Evolutionary conservation across 1,140 invertebrate genomes (phyloP), one percentile per base, ranked within the genome.

Genomic region (Eriocheir sinensis): DNA sequence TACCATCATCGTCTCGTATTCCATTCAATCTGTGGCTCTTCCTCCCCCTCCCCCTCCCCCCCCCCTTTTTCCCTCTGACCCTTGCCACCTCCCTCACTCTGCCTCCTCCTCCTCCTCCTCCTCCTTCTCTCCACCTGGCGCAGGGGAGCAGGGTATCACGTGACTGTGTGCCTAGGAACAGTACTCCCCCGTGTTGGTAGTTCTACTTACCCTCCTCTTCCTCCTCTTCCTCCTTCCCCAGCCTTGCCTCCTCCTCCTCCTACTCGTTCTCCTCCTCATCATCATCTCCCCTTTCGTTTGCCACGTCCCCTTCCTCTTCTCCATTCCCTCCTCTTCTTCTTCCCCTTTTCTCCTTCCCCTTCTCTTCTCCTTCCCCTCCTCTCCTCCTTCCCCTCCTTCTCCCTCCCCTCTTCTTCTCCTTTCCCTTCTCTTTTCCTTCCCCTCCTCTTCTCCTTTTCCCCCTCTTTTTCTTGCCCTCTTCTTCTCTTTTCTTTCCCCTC

Each of bases 261-360:
- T 48, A 48, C 15, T 48, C 44, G 4, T 48, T 15, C 44, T 3
- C 60, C 8, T n/a, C 60, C 60, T 72, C 60, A n/a, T n/a, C 60
- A n/a, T n/a, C 60, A n/a, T n/a, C 60, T 72, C 60, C 60, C n/a
- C 60, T n/a, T 72, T n/a, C n/a, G n/a, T n/a, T n/a, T n/a, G n/a
- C n/a, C n/a, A n/a, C n/a, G n/a, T n/a, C n/a, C n/a, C 12, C 60
- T n/a, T n/a, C 60, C 60, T 72, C 60, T n/a, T n/a, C 60, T 72
- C 60, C 60, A n/a, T n/a, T n/a, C n/a, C 60, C 60, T 72, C 60
- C 60, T 72, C 60, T n/a, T 72, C 60, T n/a, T 72, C 60, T n/a
- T 60, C 53, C 6, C 27, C 53, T 21, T 6, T 21, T 21, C n/a
- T n/a, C 60, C n/a, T n/a, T 15, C 15, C 44, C 44, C 15, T 15